Evolutionary conservation across 2,888 invertebrate genomes (phyloP).

Genomic region (Nephrotoma guestfalica): DNA sequence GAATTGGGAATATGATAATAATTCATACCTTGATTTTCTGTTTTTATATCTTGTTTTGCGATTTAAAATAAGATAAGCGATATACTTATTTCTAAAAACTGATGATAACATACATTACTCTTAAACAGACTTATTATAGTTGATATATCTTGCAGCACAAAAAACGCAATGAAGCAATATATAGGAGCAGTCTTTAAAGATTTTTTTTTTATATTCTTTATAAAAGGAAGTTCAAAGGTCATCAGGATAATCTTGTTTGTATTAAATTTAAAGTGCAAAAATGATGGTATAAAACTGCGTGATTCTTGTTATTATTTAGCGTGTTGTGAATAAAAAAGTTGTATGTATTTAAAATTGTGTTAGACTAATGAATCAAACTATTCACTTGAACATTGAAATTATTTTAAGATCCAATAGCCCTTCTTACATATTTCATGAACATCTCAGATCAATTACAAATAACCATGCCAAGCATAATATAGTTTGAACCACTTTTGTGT

Average conservation of each 20-base stretch:
- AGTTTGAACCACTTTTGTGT: neutral
- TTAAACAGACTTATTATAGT: neutral
- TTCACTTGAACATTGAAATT: neutral
- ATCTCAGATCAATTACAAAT: neutral
- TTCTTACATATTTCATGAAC: neutral
- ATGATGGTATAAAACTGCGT: neutral
- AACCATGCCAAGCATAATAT: neutral
- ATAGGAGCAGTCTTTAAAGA: neutral
- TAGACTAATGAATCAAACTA: neutral
- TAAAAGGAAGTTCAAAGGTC: neutral
- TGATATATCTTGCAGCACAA: slow-evolving; percentile 1
- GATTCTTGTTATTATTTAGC: neutral
- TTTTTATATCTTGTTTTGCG: neutral
- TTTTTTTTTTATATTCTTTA: neutral
- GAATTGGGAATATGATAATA: neutral
- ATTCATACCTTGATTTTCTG: neutral
- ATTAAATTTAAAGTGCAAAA: neutral
- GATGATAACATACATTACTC: neutral
- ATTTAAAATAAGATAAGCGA: neutral
- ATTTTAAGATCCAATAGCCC: neutral
- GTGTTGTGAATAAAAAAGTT: neutral
- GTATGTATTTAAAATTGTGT: neutral
- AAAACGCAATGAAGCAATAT: neutral
- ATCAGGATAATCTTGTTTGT: neutral
- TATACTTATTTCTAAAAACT: neutral